These are phyloP conservation scores for Lagopus muta DNA, from an alignment of 2,113 vertebrate genomes.

Conservation along the genomic window DNA sequence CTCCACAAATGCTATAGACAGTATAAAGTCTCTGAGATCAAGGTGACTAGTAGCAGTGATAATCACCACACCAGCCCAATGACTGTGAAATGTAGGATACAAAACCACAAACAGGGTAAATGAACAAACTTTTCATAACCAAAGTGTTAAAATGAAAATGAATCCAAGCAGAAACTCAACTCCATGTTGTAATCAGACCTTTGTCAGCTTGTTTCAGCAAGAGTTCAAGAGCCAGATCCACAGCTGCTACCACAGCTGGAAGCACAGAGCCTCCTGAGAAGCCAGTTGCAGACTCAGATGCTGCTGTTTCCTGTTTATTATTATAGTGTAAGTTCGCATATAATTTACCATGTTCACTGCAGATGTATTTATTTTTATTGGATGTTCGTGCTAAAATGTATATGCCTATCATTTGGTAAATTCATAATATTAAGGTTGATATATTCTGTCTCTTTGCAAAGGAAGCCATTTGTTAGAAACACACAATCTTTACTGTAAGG, in stretches of 20 bases:
- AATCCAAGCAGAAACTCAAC: constrained; percentile 60
- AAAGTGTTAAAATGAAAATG: constrained; percentile 38
- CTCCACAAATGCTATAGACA: not conserved
- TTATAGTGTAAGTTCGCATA: constrained; percentile 67
- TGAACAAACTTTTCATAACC: constrained; percentile 27
- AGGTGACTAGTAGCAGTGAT: not conserved
- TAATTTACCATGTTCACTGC: constrained; percentile 69
- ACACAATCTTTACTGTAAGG: not conserved
- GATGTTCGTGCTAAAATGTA: constrained; percentile 53
- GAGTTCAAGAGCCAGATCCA: constrained; percentile 47
- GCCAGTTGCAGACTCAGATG: constrained; percentile 69
- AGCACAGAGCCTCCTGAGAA: constrained; percentile 60
- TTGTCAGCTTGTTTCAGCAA: constrained; percentile 64
- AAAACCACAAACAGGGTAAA: constrained; percentile 24
- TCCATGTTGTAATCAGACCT: constrained; percentile 56
- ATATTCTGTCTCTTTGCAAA: constrained; percentile 3
- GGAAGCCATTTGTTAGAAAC: constrained; percentile 45
- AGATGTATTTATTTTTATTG: constrained; percentile 74
- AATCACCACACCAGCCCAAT: not conserved
- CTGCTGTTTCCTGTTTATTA: constrained; percentile 76
- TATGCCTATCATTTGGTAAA: constrained; percentile 42
- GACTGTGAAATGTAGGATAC: not conserved
- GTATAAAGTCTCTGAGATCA: not conserved
- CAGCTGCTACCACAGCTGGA: constrained; percentile 71
- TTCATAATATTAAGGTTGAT: constrained; percentile 38